Evolutionary conservation across 2,113 vertebrate genomes (phyloP).

Genomic region (Ranitomeya variabilis): DNA sequence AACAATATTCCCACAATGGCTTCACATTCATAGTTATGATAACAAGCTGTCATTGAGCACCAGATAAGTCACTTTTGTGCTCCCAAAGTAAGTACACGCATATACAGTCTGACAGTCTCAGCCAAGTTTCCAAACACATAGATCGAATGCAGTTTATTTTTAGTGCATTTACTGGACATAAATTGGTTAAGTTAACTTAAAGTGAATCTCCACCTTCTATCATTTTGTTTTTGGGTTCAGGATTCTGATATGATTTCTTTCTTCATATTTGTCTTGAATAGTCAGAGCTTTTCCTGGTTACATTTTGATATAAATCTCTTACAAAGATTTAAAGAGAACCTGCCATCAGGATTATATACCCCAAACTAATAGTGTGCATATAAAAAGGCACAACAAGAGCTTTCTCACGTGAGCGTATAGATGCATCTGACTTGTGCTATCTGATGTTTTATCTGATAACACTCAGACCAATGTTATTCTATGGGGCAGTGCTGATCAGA

Average conservation of each 20-base stretch:
- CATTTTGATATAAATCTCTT: background rate
- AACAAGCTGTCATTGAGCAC: background rate
- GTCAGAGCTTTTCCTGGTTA: background rate
- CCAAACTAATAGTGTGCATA: too few relatives aligned
- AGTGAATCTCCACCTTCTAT: background rate
- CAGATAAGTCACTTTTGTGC: background rate
- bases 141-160: background rate
- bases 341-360: too few relatives aligned
- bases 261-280: too few relatives aligned
- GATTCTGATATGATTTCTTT: too few relatives aligned
- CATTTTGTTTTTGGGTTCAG: too few relatives aligned
- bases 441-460: too few relatives aligned
- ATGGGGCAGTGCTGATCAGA: too few relatives aligned
- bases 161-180: background rate
- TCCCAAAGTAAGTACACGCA: background rate
- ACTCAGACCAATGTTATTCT: too few relatives aligned
- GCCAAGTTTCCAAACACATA: background rate
- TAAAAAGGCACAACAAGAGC: too few relatives aligned
- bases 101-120: background rate
- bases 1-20: background rate
- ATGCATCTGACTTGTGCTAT: too few relatives aligned
- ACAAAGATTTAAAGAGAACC: too few relatives aligned
- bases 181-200: background rate
- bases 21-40: constrained; percentile 2
- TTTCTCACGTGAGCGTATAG: too few relatives aligned